phyloP scores from a whole-genome alignment of 2,797 vertebrate species.

The Chanos chanos region DNA sequence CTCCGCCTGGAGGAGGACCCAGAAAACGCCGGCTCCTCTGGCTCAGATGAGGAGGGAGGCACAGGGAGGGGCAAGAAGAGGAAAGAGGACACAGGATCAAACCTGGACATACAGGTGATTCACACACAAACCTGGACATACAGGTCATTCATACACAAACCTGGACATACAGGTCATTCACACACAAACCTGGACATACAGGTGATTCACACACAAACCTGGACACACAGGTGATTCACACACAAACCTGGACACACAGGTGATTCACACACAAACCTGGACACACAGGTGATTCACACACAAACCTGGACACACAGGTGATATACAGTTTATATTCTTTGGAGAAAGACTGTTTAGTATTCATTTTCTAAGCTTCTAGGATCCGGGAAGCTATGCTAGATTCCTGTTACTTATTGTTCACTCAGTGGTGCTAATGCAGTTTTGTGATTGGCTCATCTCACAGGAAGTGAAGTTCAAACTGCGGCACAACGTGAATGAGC shows the following conservation, averaged over 20 bases:
- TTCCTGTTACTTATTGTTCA: too few relatives aligned
- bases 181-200: not conserved
- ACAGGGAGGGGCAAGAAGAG: conserved; percentile 20
- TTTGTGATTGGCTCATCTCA: not conserved
- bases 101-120: conserved; percentile 89
- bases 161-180: too few relatives aligned
- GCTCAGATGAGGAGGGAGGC: conserved; percentile 70
- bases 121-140: too few relatives aligned
- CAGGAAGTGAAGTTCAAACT: conserved; percentile 94
- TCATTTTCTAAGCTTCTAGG: too few relatives aligned
- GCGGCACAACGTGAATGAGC: conserved; percentile 79
- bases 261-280: too few relatives aligned
- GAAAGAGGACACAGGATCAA: conserved; percentile 41
- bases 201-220: not conserved
- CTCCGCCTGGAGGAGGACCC: conserved; percentile 73
- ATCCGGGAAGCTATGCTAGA: too few relatives aligned
- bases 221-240: not conserved
- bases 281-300: too few relatives aligned
- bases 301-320: too few relatives aligned
- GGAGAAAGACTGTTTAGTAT: too few relatives aligned
- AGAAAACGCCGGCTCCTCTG: conserved; percentile 63
- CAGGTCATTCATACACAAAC: too few relatives aligned
- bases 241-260: too few relatives aligned
- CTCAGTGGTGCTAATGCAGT: not conserved
- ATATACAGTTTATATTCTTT: too few relatives aligned